Evolutionary conservation across 2,888 invertebrate species (phyloP).

Genomic region (Leucoptera coffeella): DNA sequence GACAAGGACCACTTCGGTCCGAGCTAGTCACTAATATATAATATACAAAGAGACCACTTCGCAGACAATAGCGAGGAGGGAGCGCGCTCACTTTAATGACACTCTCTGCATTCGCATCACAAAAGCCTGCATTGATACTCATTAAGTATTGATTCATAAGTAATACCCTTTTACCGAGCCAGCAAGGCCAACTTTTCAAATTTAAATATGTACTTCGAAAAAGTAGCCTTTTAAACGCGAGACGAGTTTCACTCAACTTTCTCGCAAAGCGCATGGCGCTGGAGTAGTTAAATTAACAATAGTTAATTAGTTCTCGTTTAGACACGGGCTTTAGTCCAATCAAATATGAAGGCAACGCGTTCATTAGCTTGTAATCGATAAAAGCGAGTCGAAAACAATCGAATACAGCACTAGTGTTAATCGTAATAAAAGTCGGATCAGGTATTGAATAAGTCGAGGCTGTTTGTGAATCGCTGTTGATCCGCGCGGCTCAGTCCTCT

Average conservation of each 20-base stretch:
- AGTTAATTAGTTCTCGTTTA: no score
- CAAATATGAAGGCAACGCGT: no score
- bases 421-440: no score
- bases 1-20: constrained; percentile 39
- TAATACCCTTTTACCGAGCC: constrained; percentile 40
- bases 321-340: no score
- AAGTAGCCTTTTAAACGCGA: no score
- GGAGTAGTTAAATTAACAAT: no score
- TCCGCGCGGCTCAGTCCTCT: constrained; percentile 2
- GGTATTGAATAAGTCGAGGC: constrained; percentile 1
- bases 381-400: no score
- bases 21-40: constrained; percentile 23
- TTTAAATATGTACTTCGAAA: constrained; percentile 30
- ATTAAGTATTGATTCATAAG: constrained; percentile 53
- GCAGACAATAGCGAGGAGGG: constrained; percentile 36
- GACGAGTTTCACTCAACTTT: no score
- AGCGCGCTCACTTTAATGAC: constrained; percentile 50
- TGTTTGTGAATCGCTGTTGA: constrained; percentile 3
- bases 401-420: no score
- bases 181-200: constrained; percentile 35
- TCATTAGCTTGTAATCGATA: no score
- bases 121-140: constrained; percentile 31
- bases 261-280: no score
- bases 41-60: constrained; percentile 38
- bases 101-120: background rate